Evolutionary conservation across 2,888 invertebrate genomes (phyloP), one percentile per base, ranked within the genome.

Genomic region (Drosophila neoperkinsi): DNA sequence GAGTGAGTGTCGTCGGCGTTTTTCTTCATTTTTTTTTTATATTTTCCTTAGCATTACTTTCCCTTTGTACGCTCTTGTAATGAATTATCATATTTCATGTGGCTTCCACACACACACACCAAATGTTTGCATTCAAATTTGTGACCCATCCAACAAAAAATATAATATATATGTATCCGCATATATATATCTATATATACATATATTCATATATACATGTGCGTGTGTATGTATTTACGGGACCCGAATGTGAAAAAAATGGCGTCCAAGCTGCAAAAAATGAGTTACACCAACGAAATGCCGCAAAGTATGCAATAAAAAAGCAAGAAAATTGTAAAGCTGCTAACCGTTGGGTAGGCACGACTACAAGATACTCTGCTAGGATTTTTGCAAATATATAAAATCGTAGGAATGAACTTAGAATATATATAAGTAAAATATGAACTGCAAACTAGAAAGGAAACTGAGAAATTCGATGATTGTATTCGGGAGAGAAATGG

Each of bases 71-170:
- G 77, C 84, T 86, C 79, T 84, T 89, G 79, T 87, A 89, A 87
- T 87, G 87, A 87, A 87, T 87, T 87, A 87, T 90, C 87, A 87
- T 87, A 87, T 87, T 87, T 87, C 87, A 85, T 90, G 90, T 79
- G 81, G 82, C 72, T 64, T 64, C 74, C 81, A 74, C 65, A 53
- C 51, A 49, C 51, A 33, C 60, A 63, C 52, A 46, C 77, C 58
- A 71, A 85, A 83, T 81, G 79, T 88, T 81, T 86, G 81, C 73
- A 83, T 84, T 88, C 72, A 81, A 88, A 88, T 86, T 83, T 84
- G 78, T 77, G 81, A 81, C 73, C 73, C 73, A 77, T 67, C 58
- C 74, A 55, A 36, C 49, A 62, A 38, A 53, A 51, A 52, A 31
- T 25, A 18, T 21, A 34, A 21, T 25, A 18, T 21, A 18, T 46